phyloP scores from a whole-genome alignment of 1,140 invertebrate genomes.

The Paraescarpia echinospica region DNA sequence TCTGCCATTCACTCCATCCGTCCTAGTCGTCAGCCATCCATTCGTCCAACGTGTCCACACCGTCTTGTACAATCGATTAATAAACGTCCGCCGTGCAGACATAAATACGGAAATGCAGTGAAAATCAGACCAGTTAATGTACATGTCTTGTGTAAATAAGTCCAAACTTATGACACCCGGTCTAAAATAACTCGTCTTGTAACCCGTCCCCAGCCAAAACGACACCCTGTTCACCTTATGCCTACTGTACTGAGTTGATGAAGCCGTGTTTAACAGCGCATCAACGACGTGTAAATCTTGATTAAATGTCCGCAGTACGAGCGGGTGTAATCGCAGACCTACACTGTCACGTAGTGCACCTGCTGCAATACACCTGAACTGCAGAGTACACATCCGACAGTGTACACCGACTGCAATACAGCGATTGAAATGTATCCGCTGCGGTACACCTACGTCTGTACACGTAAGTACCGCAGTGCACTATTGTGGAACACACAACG shows the following conservation, averaged over 20 bases:
- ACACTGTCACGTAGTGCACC: not conserved
- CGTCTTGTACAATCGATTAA: not conserved
- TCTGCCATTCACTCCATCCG: too few species aligned
- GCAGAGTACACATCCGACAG: not conserved
- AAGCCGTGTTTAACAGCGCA: not conserved
- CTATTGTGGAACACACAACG: too few species aligned
- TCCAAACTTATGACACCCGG: not conserved
- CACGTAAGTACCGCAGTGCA: too few species aligned
- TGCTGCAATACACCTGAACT: not conserved
- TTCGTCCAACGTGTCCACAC: too few species aligned
- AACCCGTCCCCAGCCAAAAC: not conserved
- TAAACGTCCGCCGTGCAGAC: not conserved
- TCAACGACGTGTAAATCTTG: not conserved
- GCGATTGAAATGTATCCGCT: too few species aligned
- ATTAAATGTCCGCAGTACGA: not conserved
- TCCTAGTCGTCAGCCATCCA: too few species aligned
- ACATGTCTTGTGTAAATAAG: not conserved
- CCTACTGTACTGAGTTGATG: not conserved
- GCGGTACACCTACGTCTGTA: too few species aligned
- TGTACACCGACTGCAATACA: not conserved
- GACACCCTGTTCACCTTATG: not conserved
- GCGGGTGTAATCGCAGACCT: not conserved
- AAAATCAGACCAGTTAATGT: not conserved
- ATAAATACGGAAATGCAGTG: not conserved
- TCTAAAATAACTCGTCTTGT: not conserved